Percentiles rank a stretch among this genome's conserved stretches.
phyloP scores from a whole-genome alignment of 1,140 invertebrate genomes.

The Leptopilina clavipes region DNA sequence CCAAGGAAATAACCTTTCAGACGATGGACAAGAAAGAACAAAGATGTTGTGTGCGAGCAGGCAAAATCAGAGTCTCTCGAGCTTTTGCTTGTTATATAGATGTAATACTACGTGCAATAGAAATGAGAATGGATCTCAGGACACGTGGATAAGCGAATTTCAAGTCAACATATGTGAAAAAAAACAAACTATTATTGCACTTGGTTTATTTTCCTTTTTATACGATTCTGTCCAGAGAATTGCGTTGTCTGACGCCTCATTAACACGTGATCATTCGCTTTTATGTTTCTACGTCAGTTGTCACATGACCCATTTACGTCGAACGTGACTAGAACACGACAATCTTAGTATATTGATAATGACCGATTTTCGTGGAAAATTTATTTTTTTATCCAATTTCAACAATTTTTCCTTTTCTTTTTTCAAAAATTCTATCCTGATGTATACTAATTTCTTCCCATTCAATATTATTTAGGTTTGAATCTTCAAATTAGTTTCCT shows the following conservation, averaged over 20 bases:
- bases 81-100: too few relatives aligned
- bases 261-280: constrained; percentile 60
- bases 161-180: too few relatives aligned
- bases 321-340: constrained; percentile 48
- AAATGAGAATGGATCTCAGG: too few relatives aligned
- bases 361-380: constrained; percentile 16
- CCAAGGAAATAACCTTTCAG: constrained; percentile 59
- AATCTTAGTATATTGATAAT: constrained; percentile 55
- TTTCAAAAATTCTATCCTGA: too few relatives aligned
- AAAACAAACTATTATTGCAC: too few relatives aligned
- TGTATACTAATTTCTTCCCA: too few relatives aligned
- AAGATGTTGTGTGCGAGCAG: constrained; percentile 14
- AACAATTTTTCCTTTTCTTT: not conserved
- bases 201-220: too few relatives aligned
- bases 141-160: not conserved
- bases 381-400: not conserved
- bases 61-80: not conserved
- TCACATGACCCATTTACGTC: constrained; percentile 64
- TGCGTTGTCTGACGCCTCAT: constrained; percentile 51
- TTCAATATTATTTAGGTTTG: too few relatives aligned
- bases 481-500: too few relatives aligned
- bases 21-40: constrained; percentile 23
- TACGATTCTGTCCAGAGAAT: not conserved
- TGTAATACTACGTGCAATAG: not conserved
- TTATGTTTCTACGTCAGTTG: constrained; percentile 59